Conservation (phyloP, 2,113 vertebrate species). For the Neotragus moschatus region DNA sequence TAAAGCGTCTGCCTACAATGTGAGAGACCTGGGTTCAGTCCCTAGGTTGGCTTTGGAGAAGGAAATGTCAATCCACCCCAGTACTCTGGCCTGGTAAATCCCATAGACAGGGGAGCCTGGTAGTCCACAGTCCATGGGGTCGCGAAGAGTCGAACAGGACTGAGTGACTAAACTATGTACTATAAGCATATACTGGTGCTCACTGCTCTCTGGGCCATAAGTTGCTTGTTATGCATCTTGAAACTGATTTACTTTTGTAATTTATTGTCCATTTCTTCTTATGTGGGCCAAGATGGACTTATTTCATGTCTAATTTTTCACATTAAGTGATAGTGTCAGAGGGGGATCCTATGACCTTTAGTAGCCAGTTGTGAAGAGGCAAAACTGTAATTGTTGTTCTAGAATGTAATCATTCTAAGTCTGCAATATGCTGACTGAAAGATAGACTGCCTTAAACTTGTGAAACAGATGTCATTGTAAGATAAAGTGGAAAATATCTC, state of each 20-base stretch:
- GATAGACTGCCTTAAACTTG: neutral
- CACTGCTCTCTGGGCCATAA: neutral
- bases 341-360: neutral
- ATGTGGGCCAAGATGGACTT: neutral
- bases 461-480: neutral
- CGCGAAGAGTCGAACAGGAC: neutral
- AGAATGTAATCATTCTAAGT: neutral
- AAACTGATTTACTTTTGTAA: neutral
- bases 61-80: neutral
- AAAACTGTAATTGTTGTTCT: neutral
- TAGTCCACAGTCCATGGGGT: neutral
- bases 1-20: neutral
- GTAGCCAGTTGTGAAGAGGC: neutral
- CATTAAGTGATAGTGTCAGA: neutral
- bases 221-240: neutral
- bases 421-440: neutral
- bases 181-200: neutral
- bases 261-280: neutral
- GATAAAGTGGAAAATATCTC: neutral
- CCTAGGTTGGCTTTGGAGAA: neutral
- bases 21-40: rapidly evolving
- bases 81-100: neutral
- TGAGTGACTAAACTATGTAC: neutral
- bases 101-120: neutral
- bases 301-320: neutral